Base-by-base conservation (phyloP, 2,113 vertebrate species). In the Gadus chalcogrammus region DNA sequence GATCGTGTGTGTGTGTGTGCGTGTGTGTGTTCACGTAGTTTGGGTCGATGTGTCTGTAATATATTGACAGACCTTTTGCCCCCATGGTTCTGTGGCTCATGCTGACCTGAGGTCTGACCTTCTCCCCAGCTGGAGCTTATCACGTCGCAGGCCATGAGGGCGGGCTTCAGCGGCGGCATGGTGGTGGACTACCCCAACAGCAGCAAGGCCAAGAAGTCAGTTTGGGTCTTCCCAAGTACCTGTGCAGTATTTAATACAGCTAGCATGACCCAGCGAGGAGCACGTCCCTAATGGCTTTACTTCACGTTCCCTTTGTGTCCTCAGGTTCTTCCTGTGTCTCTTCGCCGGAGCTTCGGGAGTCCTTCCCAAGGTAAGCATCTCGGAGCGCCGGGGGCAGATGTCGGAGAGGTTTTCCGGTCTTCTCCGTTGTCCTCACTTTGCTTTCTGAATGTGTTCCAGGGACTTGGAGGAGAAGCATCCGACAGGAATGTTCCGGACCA, bases 181-280 rank as follows among this genome's bases (percentile, higher is more conserved):
- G 96, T 99, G 74, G 93, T 99, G n/a, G 97, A 99, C 86, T 99
- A 94, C 70, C 97, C 97, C 76, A 98, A 99, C 92, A 99, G 97
- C 1, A 84, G 91, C 85, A 98, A 95, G 84, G 97, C 97, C 3
- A 99, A 98, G 85, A 99, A 99, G 97, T 99, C 70, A 92, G 94
- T 91, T 56, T 4, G 31, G 0, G n/a, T 18, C 18, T 65, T 61
- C 12, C 42, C 42, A 2, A 48, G 12, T 9, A 48, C 42, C 11
- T 48, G 42, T 12, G 11, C 42, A 13, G 42, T 48, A 48, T 9
- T 12, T 48, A 8, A 48, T 48, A 0, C 42, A 13, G 42, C 12
- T 48, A 3, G 42, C 42, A 48, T 48, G 8, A 12, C 42, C 12
- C 42, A 48, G 8, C 8, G 42, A 12, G 1, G 42, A 12, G 2